These are phyloP conservation scores for Vesta saturnalis DNA, from an alignment of 2,888 invertebrate genomes.

Conservation along the genomic window DNA sequence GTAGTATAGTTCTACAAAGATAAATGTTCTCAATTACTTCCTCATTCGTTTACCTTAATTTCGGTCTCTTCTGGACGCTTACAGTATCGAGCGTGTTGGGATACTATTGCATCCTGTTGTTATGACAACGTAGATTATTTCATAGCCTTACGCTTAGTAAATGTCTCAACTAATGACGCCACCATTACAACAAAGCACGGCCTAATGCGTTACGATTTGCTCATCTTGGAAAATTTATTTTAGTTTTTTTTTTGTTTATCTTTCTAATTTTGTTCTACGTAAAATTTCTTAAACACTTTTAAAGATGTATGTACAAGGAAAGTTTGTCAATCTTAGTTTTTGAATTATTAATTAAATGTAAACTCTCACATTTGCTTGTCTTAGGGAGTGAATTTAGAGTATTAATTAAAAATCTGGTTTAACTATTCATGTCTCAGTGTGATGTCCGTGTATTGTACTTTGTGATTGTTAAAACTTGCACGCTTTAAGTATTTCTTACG, in stretches of 20 bases:
- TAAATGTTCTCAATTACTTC: conserved; percentile 44
- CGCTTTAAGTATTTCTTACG: no score
- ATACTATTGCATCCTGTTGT: conserved; percentile 27
- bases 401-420: no score
- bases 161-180: conserved; percentile 15
- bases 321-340: no score
- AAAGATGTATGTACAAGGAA: no score
- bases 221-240: background rate
- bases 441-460: no score
- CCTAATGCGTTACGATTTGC: conserved; percentile 1
- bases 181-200: background rate
- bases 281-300: no score
- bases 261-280: no score
- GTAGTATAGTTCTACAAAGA: conserved; percentile 38
- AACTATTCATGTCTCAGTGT: no score
- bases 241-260: background rate
- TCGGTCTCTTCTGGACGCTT: conserved; percentile 28
- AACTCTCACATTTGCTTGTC: no score
- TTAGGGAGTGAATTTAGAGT: no score
- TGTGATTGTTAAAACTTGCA: no score
- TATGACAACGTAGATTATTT: conserved; percentile 33
- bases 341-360: no score
- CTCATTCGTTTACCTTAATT: conserved; percentile 44
- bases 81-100: conserved; percentile 24
- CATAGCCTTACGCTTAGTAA: conserved; percentile 24